phyloP scores from a whole-genome alignment of 2,888 invertebrate species.

The Ectemnius lituratus region DNA sequence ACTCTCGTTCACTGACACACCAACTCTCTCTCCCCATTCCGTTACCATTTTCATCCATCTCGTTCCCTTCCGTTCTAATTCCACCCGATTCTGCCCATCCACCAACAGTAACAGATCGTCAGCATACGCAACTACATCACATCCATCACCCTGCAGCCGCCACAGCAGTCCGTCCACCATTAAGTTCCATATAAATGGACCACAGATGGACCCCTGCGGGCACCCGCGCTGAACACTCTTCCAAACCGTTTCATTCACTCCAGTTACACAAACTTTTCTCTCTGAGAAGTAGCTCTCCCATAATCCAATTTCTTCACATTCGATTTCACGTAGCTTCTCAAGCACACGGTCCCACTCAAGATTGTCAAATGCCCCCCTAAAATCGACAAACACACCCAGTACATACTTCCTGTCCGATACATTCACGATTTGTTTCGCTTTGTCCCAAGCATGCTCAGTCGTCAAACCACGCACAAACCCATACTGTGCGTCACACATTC shows the following conservation, averaged over 20 bases:
- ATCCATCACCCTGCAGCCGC: neutral
- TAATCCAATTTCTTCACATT: neutral
- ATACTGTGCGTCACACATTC: too few species aligned
- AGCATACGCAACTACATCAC: constrained; percentile 5
- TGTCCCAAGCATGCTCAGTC: too few species aligned
- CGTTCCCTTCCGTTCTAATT: neutral
- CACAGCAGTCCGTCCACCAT: constrained; percentile 10
- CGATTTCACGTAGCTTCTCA: neutral
- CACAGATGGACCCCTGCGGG: neutral
- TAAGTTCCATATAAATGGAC: constrained; percentile 19
- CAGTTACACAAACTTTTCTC: neutral
- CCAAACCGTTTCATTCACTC: constrained; percentile 7
- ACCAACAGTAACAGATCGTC: constrained; percentile 11
- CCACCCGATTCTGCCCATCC: neutral
- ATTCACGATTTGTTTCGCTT: too few species aligned
- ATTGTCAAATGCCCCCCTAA: constrained; percentile 1
- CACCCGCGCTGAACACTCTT: neutral
- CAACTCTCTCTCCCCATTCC: neutral
- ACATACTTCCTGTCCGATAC: too few species aligned
- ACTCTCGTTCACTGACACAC: neutral
- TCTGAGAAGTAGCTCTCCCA: constrained; percentile 14
- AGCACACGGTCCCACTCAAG: neutral
- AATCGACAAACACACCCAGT: too few species aligned
- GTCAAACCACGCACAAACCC: too few species aligned
- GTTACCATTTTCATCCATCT: constrained; percentile 12